Evolutionary conservation across 2,888 invertebrate species (phyloP).

Genomic region (Lithophane semibrunnea): DNA sequence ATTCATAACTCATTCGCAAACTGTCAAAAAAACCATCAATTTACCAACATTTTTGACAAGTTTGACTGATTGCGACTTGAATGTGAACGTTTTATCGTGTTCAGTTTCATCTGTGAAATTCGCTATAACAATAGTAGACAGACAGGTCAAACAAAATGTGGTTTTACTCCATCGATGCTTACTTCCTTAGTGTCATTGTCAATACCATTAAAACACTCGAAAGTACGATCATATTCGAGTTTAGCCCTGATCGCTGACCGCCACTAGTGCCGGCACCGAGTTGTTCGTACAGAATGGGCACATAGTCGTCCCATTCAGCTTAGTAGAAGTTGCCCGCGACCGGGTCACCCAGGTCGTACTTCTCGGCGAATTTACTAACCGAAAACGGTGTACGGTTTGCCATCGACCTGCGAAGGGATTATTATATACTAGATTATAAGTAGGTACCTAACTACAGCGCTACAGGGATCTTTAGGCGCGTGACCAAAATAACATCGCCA

Average conservation of each 20-base stretch:
- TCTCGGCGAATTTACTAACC: constrained; percentile 91
- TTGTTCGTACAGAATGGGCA: constrained; percentile 90
- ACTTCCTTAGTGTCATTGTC: neutral
- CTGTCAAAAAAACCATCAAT: no score
- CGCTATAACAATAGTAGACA: neutral
- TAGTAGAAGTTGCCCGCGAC: constrained; percentile 95
- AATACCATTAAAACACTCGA: neutral
- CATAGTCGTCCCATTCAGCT: constrained; percentile 95
- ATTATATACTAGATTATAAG: neutral
- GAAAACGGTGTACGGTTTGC: constrained; percentile 83
- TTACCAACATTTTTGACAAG: no score
- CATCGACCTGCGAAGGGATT: constrained; percentile 79
- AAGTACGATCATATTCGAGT: neutral
- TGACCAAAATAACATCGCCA: neutral
- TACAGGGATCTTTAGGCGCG: neutral
- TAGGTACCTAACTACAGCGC: neutral
- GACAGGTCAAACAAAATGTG: neutral
- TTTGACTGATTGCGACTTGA: no score
- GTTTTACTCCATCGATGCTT: neutral
- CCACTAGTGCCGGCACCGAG: constrained; percentile 81
- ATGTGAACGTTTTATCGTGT: neutral
- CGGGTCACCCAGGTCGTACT: constrained; percentile 93
- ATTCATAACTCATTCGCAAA: no score
- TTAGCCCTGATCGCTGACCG: neutral
- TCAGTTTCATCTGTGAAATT: neutral